Evolutionary conservation across 2,797 vertebrate genomes (phyloP), one percentile per base, ranked within the genome.

Genomic region (Phoxinus dragarum): DNA sequence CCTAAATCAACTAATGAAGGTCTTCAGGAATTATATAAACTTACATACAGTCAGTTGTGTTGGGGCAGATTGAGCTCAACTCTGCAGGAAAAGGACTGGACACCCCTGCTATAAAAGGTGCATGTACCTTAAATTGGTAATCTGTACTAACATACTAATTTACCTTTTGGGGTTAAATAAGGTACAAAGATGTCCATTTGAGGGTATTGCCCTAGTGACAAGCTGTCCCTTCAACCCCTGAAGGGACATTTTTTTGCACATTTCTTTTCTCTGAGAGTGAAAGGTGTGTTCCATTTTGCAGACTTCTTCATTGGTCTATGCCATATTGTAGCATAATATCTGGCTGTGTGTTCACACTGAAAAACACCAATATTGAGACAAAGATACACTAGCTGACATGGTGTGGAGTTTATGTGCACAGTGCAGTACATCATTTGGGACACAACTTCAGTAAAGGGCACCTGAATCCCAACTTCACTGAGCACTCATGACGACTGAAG

Each of bases 401-500:
- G 19, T 23, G 4, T 71, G 21, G 42, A 16, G 23, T 61, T 64
- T 19, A 17, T 42, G 38, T 61, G 23, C 54, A 27, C 56, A 61
- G 21, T 56, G 49, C 36, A 8, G 49, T 49, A 49, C 8, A 52
- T 74, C 44, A 74, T 34, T 74, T 74, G 27, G 16, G 72, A 52
- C 27, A 34, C 44, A 49, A 38, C 17, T 38, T 56, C 19, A n/a
- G 10, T 38, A 4, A 40, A 71, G 5, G 6, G 31, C 72, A 76
- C 34, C 44, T 76, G 59, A 76, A 84, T 66, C 44, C 59, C 31
- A 67, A 14, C 44, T 71, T 80, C 69, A 34, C 47, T 78, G 16
- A 42, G 27, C 40, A 23, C 64, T 23, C 59, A 16, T 68, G 68
- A 71, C 38, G 38, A 73, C 42, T 14, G 59, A 19, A 21, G 9